Evolutionary conservation across 2,113 vertebrate species (phyloP).

Genomic region (Heterocephalus glaber): DNA sequence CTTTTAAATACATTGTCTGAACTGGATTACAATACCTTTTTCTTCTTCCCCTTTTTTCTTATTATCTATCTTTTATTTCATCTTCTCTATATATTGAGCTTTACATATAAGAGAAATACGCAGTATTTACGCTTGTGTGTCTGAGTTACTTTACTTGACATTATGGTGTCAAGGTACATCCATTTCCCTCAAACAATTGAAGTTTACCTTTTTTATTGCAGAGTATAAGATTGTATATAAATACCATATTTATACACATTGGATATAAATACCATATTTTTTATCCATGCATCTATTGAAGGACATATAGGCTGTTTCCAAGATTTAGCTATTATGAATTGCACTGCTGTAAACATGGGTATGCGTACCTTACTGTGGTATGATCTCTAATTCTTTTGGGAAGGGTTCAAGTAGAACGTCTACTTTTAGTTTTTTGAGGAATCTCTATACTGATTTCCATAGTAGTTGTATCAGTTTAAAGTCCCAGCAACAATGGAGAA

Average conservation of each 20-base stretch:
- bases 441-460: background rate
- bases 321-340: background rate
- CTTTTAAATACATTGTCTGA: background rate
- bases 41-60: background rate
- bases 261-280: background rate
- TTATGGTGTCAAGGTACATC: background rate
- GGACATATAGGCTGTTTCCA: background rate
- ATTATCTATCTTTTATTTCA: background rate
- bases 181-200: background rate
- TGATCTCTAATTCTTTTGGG: background rate
- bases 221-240: background rate
- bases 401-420: background rate
- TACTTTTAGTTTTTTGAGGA: background rate
- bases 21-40: background rate
- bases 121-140: background rate
- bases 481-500: background rate
- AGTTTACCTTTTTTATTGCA: background rate
- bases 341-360: background rate
- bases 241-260: background rate
- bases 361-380: background rate
- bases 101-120: background rate
- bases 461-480: background rate
- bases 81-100: background rate
- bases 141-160: background rate
- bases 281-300: background rate